A percentile compares a stretch with the other conserved stretches of the same genome.
Evolutionary conservation across 30 jellyfish, hydroid and myxozoan genomes (phyloP).

Genomic region (Phacellophora camtschatica): DNA sequence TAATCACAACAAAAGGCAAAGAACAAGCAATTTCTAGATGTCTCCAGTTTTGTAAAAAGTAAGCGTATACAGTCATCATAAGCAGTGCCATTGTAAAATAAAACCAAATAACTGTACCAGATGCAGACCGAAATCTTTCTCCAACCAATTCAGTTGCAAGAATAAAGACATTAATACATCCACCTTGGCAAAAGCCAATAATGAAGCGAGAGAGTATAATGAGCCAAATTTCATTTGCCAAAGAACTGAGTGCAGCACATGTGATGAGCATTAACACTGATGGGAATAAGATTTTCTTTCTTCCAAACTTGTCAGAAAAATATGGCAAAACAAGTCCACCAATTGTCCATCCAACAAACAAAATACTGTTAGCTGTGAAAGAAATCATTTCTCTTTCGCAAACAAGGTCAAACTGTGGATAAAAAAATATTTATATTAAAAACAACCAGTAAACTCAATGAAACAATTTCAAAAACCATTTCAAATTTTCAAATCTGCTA

Average conservation of each 20-base stretch:
- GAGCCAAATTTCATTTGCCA: conserved; percentile 36
- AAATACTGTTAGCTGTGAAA: conserved; percentile 54
- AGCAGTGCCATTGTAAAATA: conserved; percentile 70
- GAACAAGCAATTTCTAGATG: conserved; percentile 60
- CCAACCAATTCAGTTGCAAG: conserved; percentile 83
- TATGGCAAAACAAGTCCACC: conserved; percentile 79
- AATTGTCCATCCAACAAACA: conserved; percentile 81
- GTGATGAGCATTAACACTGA: conserved; percentile 47
- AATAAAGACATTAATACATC: conserved; percentile 61
- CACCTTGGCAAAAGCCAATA: conserved; percentile 79
- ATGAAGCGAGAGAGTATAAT: conserved; percentile 47
- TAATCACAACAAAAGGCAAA: conserved; percentile 59
- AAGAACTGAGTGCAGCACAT: conserved; percentile 34
- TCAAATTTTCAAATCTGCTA: no score
- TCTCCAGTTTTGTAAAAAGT: conserved; percentile 70
- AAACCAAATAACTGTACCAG: conserved; percentile 81
- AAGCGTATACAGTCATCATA: conserved; percentile 59
- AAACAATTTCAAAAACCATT: no score
- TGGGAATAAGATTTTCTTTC: conserved; percentile 65
- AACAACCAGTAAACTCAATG: no score
- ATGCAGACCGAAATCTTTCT: conserved; percentile 50
- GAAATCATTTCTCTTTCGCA: conserved; percentile 75
- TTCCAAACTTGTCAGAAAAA: conserved; percentile 66
- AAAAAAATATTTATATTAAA: no score
- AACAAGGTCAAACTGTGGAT: conserved; percentile 71